Evolutionary conservation across 2,888 invertebrate genomes (phyloP), one percentile per base, ranked within the genome.

Genomic region (Trissolcus japonicus): DNA sequence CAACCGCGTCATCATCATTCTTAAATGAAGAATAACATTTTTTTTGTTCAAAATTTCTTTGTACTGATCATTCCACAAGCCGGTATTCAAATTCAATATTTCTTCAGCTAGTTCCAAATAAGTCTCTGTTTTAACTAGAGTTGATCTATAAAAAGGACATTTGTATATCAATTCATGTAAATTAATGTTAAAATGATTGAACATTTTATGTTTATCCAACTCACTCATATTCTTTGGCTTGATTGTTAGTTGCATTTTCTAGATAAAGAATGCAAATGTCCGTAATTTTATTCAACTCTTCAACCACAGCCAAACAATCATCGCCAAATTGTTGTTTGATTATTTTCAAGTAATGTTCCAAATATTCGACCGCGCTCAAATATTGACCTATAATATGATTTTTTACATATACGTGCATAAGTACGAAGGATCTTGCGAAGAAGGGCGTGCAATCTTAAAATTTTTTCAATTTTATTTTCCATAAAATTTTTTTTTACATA

Each of bases 251-350:
- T 43, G 54, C 19, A 46, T 17, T 59, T 43, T 69, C 80, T 17
- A 92, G 88, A 77, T 91, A 90, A 76, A 90, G 90, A 76, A 92
- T 82, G 89, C 91, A 91, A 21, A 93, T 90, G 79, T 93, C 93
- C 0, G 92, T 90, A 17, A 93, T 89, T 83, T 94, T 94, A 60
- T 92, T 90, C 21, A 94, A 87, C 83, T 94, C 94, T 76, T 93
- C 91, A 0, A 92, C 92, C 41, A 93, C 89, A 85, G 94, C 94
- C 14, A 93, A 91, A 83, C 94, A 94, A 57, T 91, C 90, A 0
- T 89, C 88, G 0, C 94, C 94, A 86, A 91, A 94, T 80, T 92
- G 91, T 80, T 91, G 91, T 80, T 91, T 91, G 7, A 92, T 88
- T 17, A 91, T 91, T 41, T 90, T 88, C 2, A 94, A 88, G 80